Evolutionary conservation across 2,888 invertebrate genomes (phyloP), one percentile per base, ranked within the genome.

Genomic region (Folsomia candida): DNA sequence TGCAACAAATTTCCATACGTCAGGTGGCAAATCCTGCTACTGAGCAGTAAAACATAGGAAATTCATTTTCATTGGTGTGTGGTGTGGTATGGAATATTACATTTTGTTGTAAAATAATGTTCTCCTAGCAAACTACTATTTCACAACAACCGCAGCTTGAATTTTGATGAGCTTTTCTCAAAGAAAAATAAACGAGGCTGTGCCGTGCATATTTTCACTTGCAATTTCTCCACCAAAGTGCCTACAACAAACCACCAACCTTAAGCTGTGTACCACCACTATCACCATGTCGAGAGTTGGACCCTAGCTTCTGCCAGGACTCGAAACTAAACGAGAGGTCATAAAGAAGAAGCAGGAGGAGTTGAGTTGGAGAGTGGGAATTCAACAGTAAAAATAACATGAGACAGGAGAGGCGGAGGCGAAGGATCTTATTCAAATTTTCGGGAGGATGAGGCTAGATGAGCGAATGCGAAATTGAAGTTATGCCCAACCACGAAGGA

Each of bases 91-190:
- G 37, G 37, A 14, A 37, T 37, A 37, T 9, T 14, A 37, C 14
- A 37, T 37, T 37, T 37, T 37, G 14, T 4, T 37, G 20, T 54
- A 54, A 54, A 54, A 54, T 54, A 54, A 54, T n/a, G 54, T 14
- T 14, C 6, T 37, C 6, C 37, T 4, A 37, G 54, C 22, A 54
- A 54, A 54, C 20, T 54, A 54, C 54, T 20, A 54, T 54, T 54
- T 54, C 54, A 20, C 22, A 11, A 18, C 18, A 54, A 51, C 57
- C 65, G 25, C 65, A 51, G 51, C 57, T 51, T 54, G 65, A 65
- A 65, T 65, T 65, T 51, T 65, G 65, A 65, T 65, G 65, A 65
- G 65, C 26, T 27, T 65, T 62, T 57, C 51, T n/a, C 4, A 2
- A 6, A 37, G 37, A 64, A 6, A 37, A 64, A 29, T 29, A 22